phyloP scores from a whole-genome alignment of 2,888 invertebrate genomes.

The Perithous albicinctus region DNA sequence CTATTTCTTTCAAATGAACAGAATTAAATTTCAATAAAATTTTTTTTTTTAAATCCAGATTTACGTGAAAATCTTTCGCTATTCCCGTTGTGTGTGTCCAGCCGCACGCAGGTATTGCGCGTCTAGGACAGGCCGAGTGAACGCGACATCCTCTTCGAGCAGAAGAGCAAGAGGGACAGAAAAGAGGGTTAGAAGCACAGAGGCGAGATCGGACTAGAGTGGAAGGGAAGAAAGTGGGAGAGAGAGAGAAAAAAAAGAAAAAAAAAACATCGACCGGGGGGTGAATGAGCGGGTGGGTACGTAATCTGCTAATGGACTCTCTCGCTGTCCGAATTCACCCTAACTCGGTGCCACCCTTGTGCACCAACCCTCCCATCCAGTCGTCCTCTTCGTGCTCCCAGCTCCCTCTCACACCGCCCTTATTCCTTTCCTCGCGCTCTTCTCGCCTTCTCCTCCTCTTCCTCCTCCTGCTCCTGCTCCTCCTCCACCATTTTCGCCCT shows the following conservation, averaged over 20 bases:
- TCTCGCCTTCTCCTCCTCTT: conserved; percentile 49
- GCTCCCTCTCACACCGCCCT: conserved; percentile 70
- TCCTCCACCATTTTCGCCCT: neutral
- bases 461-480: conserved; percentile 45
- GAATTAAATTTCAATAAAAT: conserved; percentile 42
- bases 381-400: conserved; percentile 56
- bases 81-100: conserved; percentile 3
- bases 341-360: conserved; percentile 61
- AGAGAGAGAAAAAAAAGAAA: no score
- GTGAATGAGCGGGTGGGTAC: conserved; percentile 82
- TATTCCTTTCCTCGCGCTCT: conserved; percentile 66
- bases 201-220: conserved; percentile 46
- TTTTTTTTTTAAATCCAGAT: neutral
- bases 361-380: conserved; percentile 54
- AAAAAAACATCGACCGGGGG: conserved; percentile 77
- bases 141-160: conserved; percentile 32
- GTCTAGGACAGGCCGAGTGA: conserved; percentile 20
- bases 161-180: conserved; percentile 44
- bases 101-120: conserved; percentile 27
- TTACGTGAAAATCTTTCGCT: neutral
- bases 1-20: neutral
- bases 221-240: conserved; percentile 71
- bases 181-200: conserved; percentile 10
- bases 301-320: conserved; percentile 85
- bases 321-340: conserved; percentile 71